These are phyloP conservation scores for Lymantria dispar DNA, from an alignment of 2,888 invertebrate genomes.

Conservation along the genomic window DNA sequence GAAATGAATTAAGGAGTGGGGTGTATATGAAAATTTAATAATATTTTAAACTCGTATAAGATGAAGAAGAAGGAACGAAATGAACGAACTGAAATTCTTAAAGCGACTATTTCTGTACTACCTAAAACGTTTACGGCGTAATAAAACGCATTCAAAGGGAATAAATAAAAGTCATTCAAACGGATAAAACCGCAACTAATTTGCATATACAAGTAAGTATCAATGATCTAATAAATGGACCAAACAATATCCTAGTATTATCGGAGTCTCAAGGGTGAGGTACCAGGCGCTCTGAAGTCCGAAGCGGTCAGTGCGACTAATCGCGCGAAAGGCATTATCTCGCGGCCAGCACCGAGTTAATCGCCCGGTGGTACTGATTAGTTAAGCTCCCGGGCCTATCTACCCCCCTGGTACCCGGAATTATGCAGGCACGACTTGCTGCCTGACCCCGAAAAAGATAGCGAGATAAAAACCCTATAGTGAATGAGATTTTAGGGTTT, in stretches of 20 bases:
- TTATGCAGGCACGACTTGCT: slow-evolving; percentile 73
- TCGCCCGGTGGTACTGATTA: slow-evolving; percentile 75
- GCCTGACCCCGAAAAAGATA: slow-evolving; percentile 43
- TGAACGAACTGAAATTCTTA: too few relatives aligned
- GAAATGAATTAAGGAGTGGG: too few relatives aligned
- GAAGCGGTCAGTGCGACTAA: slow-evolving; percentile 74
- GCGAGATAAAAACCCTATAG: slow-evolving; percentile 46
- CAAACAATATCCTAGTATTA: slow-evolving; percentile 50
- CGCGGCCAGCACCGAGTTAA: slow-evolving; percentile 65
- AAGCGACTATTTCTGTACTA: too few relatives aligned
- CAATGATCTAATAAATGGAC: slow-evolving; percentile 38
- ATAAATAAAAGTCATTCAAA: slow-evolving; percentile 11
- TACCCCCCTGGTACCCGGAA: slow-evolving; percentile 64
- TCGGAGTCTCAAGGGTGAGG: slow-evolving; percentile 47
- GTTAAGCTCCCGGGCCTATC: slow-evolving; percentile 69
- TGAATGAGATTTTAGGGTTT: slow-evolving; percentile 23
- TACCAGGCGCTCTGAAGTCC: slow-evolving; percentile 59
- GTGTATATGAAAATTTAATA: too few relatives aligned
- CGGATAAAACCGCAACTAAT: slow-evolving; percentile 27
- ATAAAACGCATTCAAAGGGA: too few relatives aligned
- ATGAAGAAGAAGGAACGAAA: too few relatives aligned
- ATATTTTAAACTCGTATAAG: too few relatives aligned
- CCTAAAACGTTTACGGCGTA: too few relatives aligned
- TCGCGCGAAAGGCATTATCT: slow-evolving; percentile 78
- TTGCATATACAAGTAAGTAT: slow-evolving; percentile 26